Conservation (phyloP, 2,888 invertebrate genomes). For the Apomyelois bistriatella region DNA sequence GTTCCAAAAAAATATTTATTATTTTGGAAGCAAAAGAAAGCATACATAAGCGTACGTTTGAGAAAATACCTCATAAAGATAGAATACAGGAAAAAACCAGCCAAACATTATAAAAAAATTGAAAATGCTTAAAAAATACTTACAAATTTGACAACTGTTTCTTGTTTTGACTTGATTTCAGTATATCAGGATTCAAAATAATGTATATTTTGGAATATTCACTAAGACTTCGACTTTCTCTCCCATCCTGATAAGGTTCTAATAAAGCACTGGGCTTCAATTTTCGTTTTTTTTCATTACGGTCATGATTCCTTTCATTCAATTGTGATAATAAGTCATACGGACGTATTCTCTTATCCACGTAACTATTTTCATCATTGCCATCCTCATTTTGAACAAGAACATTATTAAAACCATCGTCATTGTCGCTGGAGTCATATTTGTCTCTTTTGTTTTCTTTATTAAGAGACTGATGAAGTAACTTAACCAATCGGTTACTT, state of each 20-base stretch:
- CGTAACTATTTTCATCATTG: neutral
- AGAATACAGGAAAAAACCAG: too few relatives aligned
- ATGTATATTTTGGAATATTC: slow-evolving; percentile 13
- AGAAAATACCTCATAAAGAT: too few relatives aligned
- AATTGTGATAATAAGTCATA: neutral
- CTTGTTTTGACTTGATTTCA: slow-evolving; percentile 2
- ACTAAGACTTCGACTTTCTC: neutral
- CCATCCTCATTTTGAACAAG: neutral
- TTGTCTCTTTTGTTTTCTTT: neutral
- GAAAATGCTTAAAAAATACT: neutral
- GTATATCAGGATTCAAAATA: slow-evolving; percentile 3
- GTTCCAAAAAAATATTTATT: too few relatives aligned
- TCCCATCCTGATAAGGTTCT: neutral
- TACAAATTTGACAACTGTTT: slow-evolving; percentile 8
- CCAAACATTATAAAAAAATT: too few relatives aligned
- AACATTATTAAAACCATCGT: neutral
- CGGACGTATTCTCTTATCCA: neutral
- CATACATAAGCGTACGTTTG: too few relatives aligned
- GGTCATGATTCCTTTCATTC: neutral
- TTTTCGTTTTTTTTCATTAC: neutral
- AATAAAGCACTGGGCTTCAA: neutral
- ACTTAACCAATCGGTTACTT: neutral
- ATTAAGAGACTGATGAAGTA: neutral
- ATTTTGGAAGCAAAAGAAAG: too few relatives aligned
- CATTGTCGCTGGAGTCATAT: neutral